Evolutionary conservation across 1,140 invertebrate genomes (phyloP).

Genomic region (Apis laboriosa): DNA sequence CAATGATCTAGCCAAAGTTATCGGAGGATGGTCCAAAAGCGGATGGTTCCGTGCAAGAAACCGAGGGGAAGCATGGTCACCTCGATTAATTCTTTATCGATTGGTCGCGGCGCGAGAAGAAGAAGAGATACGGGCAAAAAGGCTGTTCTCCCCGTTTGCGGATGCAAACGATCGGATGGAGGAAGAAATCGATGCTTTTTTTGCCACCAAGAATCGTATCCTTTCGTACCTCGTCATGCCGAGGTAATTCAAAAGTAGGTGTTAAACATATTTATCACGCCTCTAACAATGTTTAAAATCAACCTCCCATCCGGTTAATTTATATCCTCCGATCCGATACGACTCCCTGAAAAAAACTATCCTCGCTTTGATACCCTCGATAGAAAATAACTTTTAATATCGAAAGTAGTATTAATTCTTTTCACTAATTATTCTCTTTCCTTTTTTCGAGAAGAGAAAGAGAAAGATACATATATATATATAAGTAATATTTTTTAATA

Average conservation of each 20-base stretch:
- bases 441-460: too few species aligned
- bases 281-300: conserved; percentile 24
- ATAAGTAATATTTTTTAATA: too few species aligned
- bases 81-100: conserved; percentile 50
- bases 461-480: too few species aligned
- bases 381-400: background rate
- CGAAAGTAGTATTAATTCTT: too few species aligned
- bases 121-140: conserved; percentile 11
- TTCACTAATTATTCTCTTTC: too few species aligned
- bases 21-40: background rate
- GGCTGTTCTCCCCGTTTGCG: background rate
- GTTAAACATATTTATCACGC: conserved; percentile 46
- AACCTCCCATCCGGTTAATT: background rate
- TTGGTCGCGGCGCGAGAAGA: conserved; percentile 31
- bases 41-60: conserved; percentile 14
- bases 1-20: conserved; percentile 1
- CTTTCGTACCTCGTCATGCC: conserved; percentile 39
- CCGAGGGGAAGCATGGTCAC: conserved; percentile 28
- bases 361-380: too few species aligned
- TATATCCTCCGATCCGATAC: too few species aligned
- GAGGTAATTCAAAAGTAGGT: conserved; percentile 41
- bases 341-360: background rate
- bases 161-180: conserved; percentile 47
- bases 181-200: conserved; percentile 30
- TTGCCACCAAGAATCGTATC: conserved; percentile 2